Base-by-base conservation (phyloP, 2,888 invertebrate species). In the Cosmorhoe ocellata region DNA sequence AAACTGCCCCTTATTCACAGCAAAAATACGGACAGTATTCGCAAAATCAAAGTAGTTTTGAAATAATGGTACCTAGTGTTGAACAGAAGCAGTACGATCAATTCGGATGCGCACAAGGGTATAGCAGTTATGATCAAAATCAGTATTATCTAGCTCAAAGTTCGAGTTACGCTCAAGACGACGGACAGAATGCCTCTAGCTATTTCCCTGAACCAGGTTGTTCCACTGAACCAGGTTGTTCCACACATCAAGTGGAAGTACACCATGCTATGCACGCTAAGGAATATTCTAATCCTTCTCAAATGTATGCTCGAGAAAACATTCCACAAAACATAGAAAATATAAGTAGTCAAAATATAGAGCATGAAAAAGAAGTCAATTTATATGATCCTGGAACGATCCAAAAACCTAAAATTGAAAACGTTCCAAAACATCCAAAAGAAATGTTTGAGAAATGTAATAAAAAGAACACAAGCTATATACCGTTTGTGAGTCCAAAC, bases 21-120 rank as follows among this genome's bases (percentile, higher is more conserved):
- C 58, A 58, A 36, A 63, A 53, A 56, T 61, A 53, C 11, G 59
- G 59, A 30, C 58, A 63, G 41, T 51, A 61, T 30, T 26, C 57
- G 13, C 67, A 67, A 48, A 40, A 14, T 14, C 64, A 67, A 38
- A 74, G 64, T 14, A 76, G 66, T 53, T 72, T 83, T 37, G 79
- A 81, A 46, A 75, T 84, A 59, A 81, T 69, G 42, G 76, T 80
- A 1, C 77, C 81, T 8, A 67, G 55, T 31, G 47, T 46, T 8
- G 67, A 72, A 22, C 62, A 60, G 30, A 60, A 48, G 39, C 52
- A 55, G 12, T 55, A 52, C 36, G 51, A 32, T 12, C 53, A 51
- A n/a, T 50, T 30, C 11, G 33, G 45, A 41, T 31, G 28, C n/a
- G 13, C 40, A n/a, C 53, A 63, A 36, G 58, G 61, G n/a, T 61